Base-by-base conservation (phyloP, 2,888 invertebrate species). In the Cephus spinipes region DNA sequence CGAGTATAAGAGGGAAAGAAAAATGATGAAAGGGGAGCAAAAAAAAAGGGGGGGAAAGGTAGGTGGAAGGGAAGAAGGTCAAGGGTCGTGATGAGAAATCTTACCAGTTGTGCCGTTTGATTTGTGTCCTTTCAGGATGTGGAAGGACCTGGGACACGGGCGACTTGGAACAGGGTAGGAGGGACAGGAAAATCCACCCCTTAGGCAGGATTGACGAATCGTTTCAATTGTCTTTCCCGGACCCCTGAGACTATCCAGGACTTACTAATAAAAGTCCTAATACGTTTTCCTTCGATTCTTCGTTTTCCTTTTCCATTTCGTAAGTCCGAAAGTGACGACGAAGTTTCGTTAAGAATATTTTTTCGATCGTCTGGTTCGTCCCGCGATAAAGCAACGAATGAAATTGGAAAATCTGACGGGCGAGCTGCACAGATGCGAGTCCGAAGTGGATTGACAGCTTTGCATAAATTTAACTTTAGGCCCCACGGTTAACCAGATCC, bases 171-270 rank as follows among this genome's bases (percentile, higher is more conserved):
- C 23, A 55, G 23, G 0, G 23, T 9, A 55, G 23, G 55, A 55
- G 55, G 55, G 55, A 23, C 55, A 55, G 23, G 55, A 55, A 55
- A 55, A 55, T 55, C 55, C 55, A 55, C 55, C 71, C 71, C 71
- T 71, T 33, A 71, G 33, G 71, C 31, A 71, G 81, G 81, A 84
- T 84, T 84, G 85, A 85, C 84, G 79, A 84, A 85, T 84, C 85
- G 84, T 85, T 85, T 85, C 84, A 85, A 85, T 85, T 83, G 84
- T 85, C 84, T 81, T 81, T 71, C 71, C 79, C 77, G 82, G 81
- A 84, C 77, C 80, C 74, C 73, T 75, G 79, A 79, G 77, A 80
- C 71, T 71, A 71, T 71, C 31, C 12, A 15, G 15, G 23, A 71
- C 12, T 31, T 83, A 80, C 82, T 82, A 83, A 83, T 83, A 84